phyloP scores from a whole-genome alignment of 1,140 invertebrate genomes.

The Holotrichia oblita region DNA sequence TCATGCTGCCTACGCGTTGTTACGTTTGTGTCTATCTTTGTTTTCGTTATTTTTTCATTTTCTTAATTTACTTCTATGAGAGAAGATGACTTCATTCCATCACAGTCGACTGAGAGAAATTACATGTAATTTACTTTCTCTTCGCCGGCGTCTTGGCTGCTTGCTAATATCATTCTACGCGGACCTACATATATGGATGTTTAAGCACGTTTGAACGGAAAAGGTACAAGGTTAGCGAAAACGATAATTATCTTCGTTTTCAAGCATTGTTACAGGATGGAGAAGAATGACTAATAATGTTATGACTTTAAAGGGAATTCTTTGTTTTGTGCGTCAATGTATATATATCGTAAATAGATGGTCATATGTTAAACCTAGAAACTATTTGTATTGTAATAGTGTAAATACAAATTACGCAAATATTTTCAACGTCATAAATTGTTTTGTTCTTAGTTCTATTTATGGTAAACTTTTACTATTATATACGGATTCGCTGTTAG shows the following conservation, averaged over 20 bases:
- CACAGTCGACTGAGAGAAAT: conserved; percentile 3
- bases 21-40: not conserved
- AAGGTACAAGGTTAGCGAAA: not conserved
- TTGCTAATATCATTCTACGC: not conserved
- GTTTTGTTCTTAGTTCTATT: too few species aligned
- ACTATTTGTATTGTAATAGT: too few species aligned
- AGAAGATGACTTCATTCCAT: conserved; percentile 30
- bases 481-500: too few species aligned
- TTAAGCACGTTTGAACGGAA: not conserved
- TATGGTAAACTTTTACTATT: too few species aligned
- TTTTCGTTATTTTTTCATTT: conserved; percentile 5
- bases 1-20: conserved; percentile 6
- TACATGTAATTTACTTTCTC: conserved; percentile 32
- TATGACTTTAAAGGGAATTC: not conserved
- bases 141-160: not conserved
- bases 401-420: too few species aligned
- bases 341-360: not conserved
- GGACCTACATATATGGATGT: not conserved
- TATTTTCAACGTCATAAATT: too few species aligned
- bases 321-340: not conserved
- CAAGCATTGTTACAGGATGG: not conserved
- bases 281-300: not conserved
- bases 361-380: too few species aligned
- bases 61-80: conserved; percentile 20
- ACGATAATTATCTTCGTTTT: not conserved